Percentiles rank a stretch among this genome's conserved stretches.
Conservation (phyloP, 23 tunicate genomes). For the Halocynthia aurantium region DNA sequence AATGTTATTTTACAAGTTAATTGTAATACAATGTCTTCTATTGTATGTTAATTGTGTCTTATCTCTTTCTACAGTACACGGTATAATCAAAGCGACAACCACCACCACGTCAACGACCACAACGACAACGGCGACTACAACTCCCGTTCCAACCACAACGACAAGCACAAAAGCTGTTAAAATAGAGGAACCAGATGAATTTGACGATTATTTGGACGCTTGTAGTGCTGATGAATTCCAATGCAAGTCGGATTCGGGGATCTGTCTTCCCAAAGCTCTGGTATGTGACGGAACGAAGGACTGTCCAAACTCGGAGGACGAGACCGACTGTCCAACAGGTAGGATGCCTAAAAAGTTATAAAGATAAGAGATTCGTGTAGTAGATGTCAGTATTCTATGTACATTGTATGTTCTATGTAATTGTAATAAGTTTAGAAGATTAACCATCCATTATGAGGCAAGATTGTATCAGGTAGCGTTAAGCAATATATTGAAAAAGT, state of each 20-base stretch:
- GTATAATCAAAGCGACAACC: not conserved
- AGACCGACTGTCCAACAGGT: constrained; percentile 8
- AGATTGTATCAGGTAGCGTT: too few species aligned
- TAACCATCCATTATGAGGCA: too few species aligned
- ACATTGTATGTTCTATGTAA: too few species aligned
- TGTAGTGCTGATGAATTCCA: constrained; percentile 18
- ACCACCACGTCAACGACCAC: constrained; percentile 1
- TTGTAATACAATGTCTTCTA: too few species aligned
- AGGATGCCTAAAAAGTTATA: not conserved
- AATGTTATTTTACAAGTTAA: too few species aligned
- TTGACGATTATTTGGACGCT: constrained; percentile 8
- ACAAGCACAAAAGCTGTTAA: not conserved
- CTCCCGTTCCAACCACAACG: constrained; percentile 1
- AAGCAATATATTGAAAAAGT: too few species aligned
- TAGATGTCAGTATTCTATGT: too few species aligned
- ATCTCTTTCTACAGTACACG: not conserved
- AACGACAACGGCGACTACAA: constrained; percentile 9
- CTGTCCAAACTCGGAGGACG: constrained; percentile 17
- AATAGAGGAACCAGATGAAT: constrained; percentile 2
- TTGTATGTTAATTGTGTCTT: not conserved
- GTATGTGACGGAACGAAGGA: constrained; percentile 14
- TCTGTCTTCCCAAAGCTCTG: constrained; percentile 7
- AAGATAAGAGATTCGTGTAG: too few species aligned
- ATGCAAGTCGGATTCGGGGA: not conserved
- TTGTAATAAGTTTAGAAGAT: too few species aligned